Percentiles rank a stretch among this genome's conserved stretches.
These are phyloP conservation scores for Drymonia ruficornis DNA, from an alignment of 2,888 invertebrate species.

Conservation along the genomic window DNA sequence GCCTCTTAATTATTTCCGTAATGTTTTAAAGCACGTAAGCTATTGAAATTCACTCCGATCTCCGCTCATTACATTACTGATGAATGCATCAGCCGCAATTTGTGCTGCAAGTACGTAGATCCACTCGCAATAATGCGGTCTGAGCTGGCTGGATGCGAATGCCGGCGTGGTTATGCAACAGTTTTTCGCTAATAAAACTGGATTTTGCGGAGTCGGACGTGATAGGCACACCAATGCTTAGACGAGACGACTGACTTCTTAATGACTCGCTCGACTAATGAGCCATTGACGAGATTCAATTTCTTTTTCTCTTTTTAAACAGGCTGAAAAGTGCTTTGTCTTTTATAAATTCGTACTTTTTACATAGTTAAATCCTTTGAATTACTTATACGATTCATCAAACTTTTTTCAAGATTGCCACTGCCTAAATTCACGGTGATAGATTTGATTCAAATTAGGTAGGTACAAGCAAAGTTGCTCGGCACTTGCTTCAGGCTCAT, in stretches of 20 bases:
- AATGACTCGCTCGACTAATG: conserved; percentile 35
- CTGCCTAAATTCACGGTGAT: background rate
- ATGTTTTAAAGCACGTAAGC: no score
- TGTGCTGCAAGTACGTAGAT: background rate
- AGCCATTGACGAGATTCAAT: conserved; percentile 38
- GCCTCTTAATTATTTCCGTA: no score
- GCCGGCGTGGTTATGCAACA: conserved; percentile 32
- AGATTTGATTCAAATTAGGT: no score
- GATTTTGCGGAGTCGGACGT: conserved; percentile 37
- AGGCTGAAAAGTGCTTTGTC: conserved; percentile 7
- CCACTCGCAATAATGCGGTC: background rate
- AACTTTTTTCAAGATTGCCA: background rate
- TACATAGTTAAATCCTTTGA: background rate
- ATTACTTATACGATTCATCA: background rate
- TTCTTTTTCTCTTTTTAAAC: conserved; percentile 17
- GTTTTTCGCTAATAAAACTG: conserved; percentile 35
- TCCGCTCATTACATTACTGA: no score
- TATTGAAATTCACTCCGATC: no score
- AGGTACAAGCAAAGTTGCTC: no score
- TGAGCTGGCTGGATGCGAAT: background rate
- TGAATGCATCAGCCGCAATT: conserved; percentile 3
- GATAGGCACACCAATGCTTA: conserved; percentile 34
- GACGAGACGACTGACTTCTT: conserved; percentile 21
- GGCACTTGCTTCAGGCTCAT: no score
- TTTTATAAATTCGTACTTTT: conserved; percentile 2